Base-by-base conservation (phyloP, 2,888 invertebrate genomes). In the Perizoma affinitatum region DNA sequence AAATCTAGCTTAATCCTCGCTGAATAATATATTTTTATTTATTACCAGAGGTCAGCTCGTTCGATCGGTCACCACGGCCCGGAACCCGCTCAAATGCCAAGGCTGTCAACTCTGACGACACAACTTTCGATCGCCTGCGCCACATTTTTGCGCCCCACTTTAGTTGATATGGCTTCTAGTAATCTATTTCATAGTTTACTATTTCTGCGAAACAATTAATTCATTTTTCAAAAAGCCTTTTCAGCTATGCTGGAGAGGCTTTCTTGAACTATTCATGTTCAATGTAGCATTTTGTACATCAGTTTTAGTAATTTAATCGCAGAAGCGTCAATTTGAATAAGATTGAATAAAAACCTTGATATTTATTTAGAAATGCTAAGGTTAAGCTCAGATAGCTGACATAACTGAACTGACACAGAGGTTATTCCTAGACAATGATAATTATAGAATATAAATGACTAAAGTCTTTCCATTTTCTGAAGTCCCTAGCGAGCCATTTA, bases 61-160 rank as follows among this genome's bases (percentile, higher is more conserved):
- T 70, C 77, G 82, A 78, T 80, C 83, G 87, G 87, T 80, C 85
- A 81, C 79, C 69, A 76, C 74, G 71, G 82, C 78, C 78, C 91
- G 91, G 90, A 91, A 91, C 89, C 90, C 86, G 85, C 81, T 87
- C 87, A 92, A 92, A 92, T 92, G 92, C 91, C 92, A 92, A 92
- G 92, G 92, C 87, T 92, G 91, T 84, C 92, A 84, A 91, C 87
- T 90, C 84, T 88, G 88, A 89, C 90, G 89, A 88, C 90, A 89
- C 86, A 87, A 91, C 90, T 92, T 92, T 92, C 92, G 85, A 83
- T 83, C 67, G 83, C 78, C 80, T 82, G 84, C 82, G 88, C 89
- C 81, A 88, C 88, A 90, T 89, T 88, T 88, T 88, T 88, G 87
- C 87, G 87, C 86, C 86, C 87, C 83, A 87, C 86, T 87, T 86